phyloP scores from a whole-genome alignment of 1,140 invertebrate species.

The Carposina sasakii region DNA sequence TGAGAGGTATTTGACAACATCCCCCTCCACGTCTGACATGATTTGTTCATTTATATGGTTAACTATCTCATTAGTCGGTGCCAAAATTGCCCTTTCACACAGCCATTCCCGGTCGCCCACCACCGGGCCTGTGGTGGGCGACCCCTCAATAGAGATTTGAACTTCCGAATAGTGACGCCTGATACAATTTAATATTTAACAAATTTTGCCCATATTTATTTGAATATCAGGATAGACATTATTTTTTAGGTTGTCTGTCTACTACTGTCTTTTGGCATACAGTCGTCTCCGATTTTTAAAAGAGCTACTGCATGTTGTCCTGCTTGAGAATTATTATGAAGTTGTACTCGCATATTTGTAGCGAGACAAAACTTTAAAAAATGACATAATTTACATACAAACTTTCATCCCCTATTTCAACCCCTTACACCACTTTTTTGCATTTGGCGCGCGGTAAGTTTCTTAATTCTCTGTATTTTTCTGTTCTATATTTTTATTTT shows the following conservation, averaged over 20 bases:
- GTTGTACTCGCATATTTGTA: conserved; percentile 30
- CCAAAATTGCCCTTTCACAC: conserved; percentile 35
- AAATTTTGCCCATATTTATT: conserved; percentile 32
- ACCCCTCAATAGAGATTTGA: no score
- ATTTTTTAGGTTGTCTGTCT: conserved; percentile 28
- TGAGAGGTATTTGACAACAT: conserved; percentile 22
- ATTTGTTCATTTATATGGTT: conserved; percentile 34
- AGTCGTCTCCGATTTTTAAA: conserved; percentile 30
- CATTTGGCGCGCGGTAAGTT: no score
- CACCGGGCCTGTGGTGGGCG: no score
- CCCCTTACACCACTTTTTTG: no score
- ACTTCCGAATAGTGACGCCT: no score
- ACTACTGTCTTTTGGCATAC: conserved; percentile 21
- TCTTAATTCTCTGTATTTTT: no score
- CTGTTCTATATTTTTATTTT: no score
- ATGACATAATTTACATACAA: no score
- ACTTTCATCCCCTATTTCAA: no score
- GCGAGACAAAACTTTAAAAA: conserved; percentile 30
- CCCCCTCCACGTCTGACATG: conserved; percentile 11
- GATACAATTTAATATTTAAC: no score
- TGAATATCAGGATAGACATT: conserved; percentile 27
- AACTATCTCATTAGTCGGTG: conserved; percentile 34
- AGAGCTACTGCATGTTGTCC: conserved; percentile 26
- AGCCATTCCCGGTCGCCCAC: conserved; percentile 27
- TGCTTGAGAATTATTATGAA: conserved; percentile 26